A percentile compares a stretch with the other conserved stretches of the same genome.
phyloP scores from a whole-genome alignment of 2,797 vertebrate species.

The Iguana delicatissima region DNA sequence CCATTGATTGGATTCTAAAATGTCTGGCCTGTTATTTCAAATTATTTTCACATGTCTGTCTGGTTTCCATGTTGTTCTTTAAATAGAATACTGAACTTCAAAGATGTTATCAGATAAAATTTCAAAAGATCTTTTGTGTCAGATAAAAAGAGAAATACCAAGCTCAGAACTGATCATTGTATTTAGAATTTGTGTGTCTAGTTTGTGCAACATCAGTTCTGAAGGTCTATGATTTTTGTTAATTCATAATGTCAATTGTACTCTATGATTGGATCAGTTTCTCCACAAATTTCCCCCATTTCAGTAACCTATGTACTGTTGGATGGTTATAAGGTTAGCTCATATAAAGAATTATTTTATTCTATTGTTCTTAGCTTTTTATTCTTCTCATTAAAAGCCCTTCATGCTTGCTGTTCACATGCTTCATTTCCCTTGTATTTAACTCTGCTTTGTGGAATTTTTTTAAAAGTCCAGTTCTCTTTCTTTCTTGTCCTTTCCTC shows the following conservation, averaged over 20 bases:
- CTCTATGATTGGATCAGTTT: neutral
- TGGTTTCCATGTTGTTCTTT: constrained; percentile 16
- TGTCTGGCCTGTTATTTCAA: neutral
- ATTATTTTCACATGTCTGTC: neutral
- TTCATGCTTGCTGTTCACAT: neutral
- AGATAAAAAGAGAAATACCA: constrained; percentile 3
- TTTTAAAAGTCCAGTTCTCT: neutral
- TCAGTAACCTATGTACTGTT: neutral
- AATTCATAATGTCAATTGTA: neutral
- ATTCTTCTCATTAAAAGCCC: neutral
- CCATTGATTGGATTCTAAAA: neutral
- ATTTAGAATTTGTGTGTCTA: neutral
- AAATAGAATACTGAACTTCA: constrained; percentile 29
- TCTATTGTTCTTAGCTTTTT: neutral
- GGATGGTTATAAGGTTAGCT: neutral
- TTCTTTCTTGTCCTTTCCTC: neutral
- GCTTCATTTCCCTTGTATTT: neutral
- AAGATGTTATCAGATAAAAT: constrained; percentile 17
- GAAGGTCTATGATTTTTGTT: neutral
- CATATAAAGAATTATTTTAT: neutral
- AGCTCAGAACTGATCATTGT: neutral
- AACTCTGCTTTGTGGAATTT: neutral
- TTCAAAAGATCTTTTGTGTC: constrained; percentile 10
- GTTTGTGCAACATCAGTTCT: neutral
- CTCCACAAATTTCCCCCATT: neutral